Evolutionary conservation across 1,140 invertebrate genomes (phyloP).

Genomic region (Zophobas atratus): DNA sequence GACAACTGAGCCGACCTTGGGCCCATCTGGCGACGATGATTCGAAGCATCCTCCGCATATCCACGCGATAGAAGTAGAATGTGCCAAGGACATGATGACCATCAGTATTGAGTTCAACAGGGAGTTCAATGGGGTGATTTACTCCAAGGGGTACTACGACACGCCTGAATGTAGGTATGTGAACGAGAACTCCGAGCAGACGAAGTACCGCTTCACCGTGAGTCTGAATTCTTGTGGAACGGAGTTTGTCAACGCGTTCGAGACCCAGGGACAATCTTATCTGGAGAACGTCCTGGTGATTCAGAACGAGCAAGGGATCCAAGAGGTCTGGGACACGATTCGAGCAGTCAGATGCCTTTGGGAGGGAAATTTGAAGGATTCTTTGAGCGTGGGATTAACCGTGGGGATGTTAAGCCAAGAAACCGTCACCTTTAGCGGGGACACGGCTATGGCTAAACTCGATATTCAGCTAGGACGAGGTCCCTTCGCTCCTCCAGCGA

Average conservation of each 20-base stretch:
- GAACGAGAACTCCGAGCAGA: slow-evolving; percentile 77
- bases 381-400: slow-evolving; percentile 80
- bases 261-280: slow-evolving; percentile 82
- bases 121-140: slow-evolving; percentile 84
- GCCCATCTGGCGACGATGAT: slow-evolving; percentile 65
- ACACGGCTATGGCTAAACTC: slow-evolving; percentile 84
- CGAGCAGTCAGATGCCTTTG: slow-evolving; percentile 84
- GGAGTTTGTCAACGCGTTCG: slow-evolving; percentile 84
- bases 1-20: slow-evolving; percentile 18
- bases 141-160: slow-evolving; percentile 85
- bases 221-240: slow-evolving; percentile 85
- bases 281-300: slow-evolving; percentile 86
- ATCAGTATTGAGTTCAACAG: slow-evolving; percentile 86
- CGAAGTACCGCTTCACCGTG: slow-evolving; percentile 83
- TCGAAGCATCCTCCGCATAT: slow-evolving; percentile 82
- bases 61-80: slow-evolving; percentile 82
- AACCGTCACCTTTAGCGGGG: slow-evolving; percentile 86
- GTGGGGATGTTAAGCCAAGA: slow-evolving; percentile 88
- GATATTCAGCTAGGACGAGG: slow-evolving; percentile 86
- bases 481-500: slow-evolving; percentile 82
- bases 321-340: slow-evolving; percentile 88
- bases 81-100: slow-evolving; percentile 87
- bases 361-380: slow-evolving; percentile 85
- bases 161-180: slow-evolving; percentile 83
- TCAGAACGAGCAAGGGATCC: slow-evolving; percentile 85